A percentile compares a stretch with the other conserved stretches of the same genome.
Conservation (phyloP, 1,140 invertebrate species). For the Cryptotermes secundus region DNA sequence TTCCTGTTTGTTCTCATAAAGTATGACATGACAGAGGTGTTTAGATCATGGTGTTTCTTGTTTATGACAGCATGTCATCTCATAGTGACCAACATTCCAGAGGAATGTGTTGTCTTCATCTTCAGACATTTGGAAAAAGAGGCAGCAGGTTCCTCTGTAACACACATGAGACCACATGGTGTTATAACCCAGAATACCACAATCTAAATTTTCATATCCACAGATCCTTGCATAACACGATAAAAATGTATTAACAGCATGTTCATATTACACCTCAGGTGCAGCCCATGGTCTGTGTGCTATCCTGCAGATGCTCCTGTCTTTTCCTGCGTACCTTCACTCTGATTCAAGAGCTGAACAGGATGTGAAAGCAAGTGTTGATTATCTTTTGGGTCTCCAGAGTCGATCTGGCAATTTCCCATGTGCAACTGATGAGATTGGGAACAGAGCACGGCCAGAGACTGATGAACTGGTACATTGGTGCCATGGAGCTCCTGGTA, state of each 20-base stretch:
- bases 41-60: too few relatives aligned
- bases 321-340: conserved; percentile 63
- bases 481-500: conserved; percentile 83
- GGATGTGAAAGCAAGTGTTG: conserved; percentile 58
- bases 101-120: too few relatives aligned
- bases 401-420: conserved; percentile 75
- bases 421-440: conserved; percentile 69
- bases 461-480: conserved; percentile 76
- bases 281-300: conserved; percentile 74
- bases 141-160: too few relatives aligned
- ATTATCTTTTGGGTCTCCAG: conserved; percentile 65
- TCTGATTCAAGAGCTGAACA: conserved; percentile 52
- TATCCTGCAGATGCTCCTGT: conserved; percentile 60
- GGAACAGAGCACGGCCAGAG: conserved; percentile 46
- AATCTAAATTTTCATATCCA: too few relatives aligned
- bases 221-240: neutral
- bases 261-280: conserved; percentile 48
- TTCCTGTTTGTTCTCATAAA: too few relatives aligned
- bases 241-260: too few relatives aligned
- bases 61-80: too few relatives aligned
- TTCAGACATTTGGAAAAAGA: too few relatives aligned
- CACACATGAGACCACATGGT: too few relatives aligned
- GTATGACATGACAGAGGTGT: too few relatives aligned
- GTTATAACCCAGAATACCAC: too few relatives aligned
- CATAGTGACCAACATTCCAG: too few relatives aligned